A percentile compares a stretch with the other conserved stretches of the same genome.
Conservation (phyloP, 23 tunicate species). For the Ascidia mentula region DNA sequence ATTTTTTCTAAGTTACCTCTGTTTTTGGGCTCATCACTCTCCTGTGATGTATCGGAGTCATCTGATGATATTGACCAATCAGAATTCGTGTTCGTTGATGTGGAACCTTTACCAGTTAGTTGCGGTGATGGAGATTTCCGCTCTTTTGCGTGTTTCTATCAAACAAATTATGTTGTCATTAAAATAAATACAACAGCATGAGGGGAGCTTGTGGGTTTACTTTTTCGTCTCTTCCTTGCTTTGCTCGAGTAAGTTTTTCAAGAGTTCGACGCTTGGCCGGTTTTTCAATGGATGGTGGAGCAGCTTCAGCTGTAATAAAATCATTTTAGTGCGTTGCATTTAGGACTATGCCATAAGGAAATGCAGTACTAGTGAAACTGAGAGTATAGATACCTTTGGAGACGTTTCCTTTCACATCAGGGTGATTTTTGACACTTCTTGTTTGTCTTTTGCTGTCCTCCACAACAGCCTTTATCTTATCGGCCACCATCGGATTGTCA, state of each 20-base stretch:
- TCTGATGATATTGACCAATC: slow-evolving; percentile 39
- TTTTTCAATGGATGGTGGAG: slow-evolving; percentile 23
- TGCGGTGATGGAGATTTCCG: slow-evolving; percentile 1
- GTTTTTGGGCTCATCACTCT: not conserved
- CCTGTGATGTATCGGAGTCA: slow-evolving; percentile 41
- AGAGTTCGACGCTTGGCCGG: slow-evolving; percentile 38
- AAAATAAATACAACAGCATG: not conserved
- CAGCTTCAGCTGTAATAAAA: not conserved
- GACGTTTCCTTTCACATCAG: slow-evolving; percentile 18
- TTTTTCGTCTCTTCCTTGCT: not conserved
- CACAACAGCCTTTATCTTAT: slow-evolving; percentile 34
- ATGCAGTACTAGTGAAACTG: too few relatives aligned
- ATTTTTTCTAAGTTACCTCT: too few relatives aligned
- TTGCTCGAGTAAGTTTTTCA: slow-evolving; percentile 15
- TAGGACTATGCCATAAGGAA: too few relatives aligned
- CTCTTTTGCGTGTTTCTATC: not conserved
- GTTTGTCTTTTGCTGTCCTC: slow-evolving; percentile 71
- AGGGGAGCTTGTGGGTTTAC: not conserved
- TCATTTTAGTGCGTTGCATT: not conserved
- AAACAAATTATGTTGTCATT: not conserved
- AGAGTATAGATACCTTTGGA: slow-evolving; percentile 13
- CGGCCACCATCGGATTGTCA: slow-evolving; percentile 79
- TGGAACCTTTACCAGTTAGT: not conserved
- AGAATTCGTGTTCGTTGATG: not conserved
- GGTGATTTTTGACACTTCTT: slow-evolving; percentile 55